These are phyloP conservation scores for Leptodactylus fallax DNA, from an alignment of 2,797 vertebrate genomes.

Conservation along the genomic window DNA sequence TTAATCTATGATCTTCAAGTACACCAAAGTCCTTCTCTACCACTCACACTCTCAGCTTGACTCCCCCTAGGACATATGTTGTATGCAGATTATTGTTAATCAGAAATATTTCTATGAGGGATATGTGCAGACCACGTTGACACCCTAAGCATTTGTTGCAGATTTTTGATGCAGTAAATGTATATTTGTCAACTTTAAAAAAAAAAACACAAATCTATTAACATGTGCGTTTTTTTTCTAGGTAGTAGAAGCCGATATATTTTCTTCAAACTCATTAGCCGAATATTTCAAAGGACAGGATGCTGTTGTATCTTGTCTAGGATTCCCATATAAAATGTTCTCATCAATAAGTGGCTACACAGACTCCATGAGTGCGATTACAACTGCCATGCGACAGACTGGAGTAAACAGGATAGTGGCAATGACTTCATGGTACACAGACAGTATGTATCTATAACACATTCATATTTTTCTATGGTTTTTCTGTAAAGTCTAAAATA, in stretches of 20 bases:
- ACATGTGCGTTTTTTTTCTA: conserved; percentile 56
- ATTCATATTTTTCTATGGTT: not conserved
- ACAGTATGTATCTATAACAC: conserved; percentile 71
- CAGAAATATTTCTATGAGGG: too few species aligned
- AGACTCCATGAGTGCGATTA: conserved; percentile 73
- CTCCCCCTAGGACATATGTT: too few species aligned
- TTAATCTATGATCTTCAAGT: too few species aligned
- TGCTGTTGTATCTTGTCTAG: conserved; percentile 82
- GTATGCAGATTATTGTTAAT: too few species aligned
- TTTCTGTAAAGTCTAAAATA: too few species aligned
- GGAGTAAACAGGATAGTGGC: conserved; percentile 76
- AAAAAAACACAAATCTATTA: too few species aligned
- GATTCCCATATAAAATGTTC: conserved; percentile 76
- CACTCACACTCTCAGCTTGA: too few species aligned
- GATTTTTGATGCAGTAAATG: too few species aligned
- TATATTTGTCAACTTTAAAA: too few species aligned
- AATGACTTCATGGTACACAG: conserved; percentile 86
- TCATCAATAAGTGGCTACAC: conserved; percentile 79
- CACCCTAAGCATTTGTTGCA: too few species aligned
- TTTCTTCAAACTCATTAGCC: conserved; percentile 76
- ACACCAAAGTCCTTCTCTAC: too few species aligned
- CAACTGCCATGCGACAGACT: conserved; percentile 75
- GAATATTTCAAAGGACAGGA: conserved; percentile 80
- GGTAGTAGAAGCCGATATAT: conserved; percentile 81
- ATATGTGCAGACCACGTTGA: too few species aligned